phyloP scores from a whole-genome alignment of 1,140 invertebrate species.

The Helicoverpa armigera region DNA sequence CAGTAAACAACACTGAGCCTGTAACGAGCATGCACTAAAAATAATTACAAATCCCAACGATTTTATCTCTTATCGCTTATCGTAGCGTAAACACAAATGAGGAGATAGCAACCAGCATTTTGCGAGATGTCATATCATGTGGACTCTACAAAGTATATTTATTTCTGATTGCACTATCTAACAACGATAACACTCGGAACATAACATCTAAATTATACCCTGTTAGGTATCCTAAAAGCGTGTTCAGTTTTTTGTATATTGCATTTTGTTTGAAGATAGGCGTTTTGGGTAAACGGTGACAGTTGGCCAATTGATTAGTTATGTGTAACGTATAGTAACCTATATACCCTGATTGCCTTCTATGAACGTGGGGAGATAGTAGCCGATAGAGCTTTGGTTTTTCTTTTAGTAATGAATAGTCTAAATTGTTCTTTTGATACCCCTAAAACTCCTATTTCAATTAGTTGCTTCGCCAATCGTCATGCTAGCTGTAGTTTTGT shows the following conservation, averaged over 20 bases:
- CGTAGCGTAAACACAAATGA: constrained; percentile 71
- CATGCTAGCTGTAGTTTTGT: too few species aligned
- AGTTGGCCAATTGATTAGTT: not conserved
- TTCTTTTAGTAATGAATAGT: not conserved
- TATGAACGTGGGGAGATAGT: not conserved
- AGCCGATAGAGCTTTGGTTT: not conserved
- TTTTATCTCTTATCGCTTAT: constrained; percentile 71
- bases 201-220: constrained; percentile 59
- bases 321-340: constrained; percentile 1
- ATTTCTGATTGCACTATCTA: constrained; percentile 74
- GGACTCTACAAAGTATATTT: constrained; percentile 71
- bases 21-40: constrained; percentile 55
- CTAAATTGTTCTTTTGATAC: not conserved
- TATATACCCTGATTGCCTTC: not conserved
- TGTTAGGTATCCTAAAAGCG: not conserved
- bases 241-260: not conserved
- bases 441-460: not conserved
- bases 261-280: not conserved
- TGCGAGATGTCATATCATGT: constrained; percentile 76
- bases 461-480: too few species aligned
- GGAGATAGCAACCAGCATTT: constrained; percentile 69
- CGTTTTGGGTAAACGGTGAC: not conserved
- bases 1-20: constrained; percentile 38
- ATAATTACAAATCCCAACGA: constrained; percentile 62
- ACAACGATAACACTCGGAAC: constrained; percentile 55